These are phyloP conservation scores for Schizotus pectinicornis DNA, from an alignment of 2,888 invertebrate genomes.

Conservation along the genomic window DNA sequence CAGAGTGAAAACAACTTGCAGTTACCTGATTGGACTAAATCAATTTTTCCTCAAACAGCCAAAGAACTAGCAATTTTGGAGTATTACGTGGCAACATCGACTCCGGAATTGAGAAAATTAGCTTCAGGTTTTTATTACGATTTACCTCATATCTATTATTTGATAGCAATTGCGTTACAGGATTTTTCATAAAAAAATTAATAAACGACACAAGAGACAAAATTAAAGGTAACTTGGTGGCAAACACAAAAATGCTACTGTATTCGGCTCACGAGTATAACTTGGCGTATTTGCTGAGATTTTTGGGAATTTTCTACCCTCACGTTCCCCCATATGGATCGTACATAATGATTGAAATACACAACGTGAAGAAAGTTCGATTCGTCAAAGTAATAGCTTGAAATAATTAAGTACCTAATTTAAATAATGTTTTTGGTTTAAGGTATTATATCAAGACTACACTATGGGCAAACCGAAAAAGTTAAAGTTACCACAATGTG, in stretches of 20 bases:
- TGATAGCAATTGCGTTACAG: conserved; percentile 40
- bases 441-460: conserved; percentile 21
- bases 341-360: conserved; percentile 48
- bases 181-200: conserved; percentile 50
- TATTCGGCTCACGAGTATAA: conserved; percentile 54
- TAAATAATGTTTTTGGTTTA: conserved; percentile 3
- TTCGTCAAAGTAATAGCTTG: conserved; percentile 33
- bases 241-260: conserved; percentile 46
- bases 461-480: neutral
- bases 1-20: conserved; percentile 50
- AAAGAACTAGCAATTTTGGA: conserved; percentile 49
- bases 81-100: conserved; percentile 51
- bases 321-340: conserved; percentile 50
- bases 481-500: conserved; percentile 16
- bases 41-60: conserved; percentile 52
- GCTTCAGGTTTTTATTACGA: conserved; percentile 29
- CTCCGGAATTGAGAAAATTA: conserved; percentile 32
- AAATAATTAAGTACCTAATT: neutral
- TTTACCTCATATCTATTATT: neutral
- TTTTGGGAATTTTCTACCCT: conserved; percentile 39
- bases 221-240: conserved; percentile 35
- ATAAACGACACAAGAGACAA: conserved; percentile 44
- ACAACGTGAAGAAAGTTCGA: conserved; percentile 36
- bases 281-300: conserved; percentile 45
- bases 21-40: conserved; percentile 57